Evolutionary conservation across 2,113 vertebrate genomes (phyloP).

Genomic region (Myiagra hebetior): DNA sequence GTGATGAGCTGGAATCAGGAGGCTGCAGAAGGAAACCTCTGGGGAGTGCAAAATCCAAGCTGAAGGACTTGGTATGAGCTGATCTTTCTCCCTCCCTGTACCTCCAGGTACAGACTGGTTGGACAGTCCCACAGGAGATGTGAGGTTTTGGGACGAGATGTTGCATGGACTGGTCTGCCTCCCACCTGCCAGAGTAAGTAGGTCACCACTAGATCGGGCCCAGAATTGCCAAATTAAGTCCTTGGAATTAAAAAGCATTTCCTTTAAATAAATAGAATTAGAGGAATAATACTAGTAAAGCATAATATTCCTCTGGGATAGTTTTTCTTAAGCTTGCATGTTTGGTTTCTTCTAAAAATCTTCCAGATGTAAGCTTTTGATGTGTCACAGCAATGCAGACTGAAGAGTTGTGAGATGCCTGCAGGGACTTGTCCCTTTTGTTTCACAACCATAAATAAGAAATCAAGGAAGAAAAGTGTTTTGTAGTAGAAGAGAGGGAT

Average conservation of each 20-base stretch:
- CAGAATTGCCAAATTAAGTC: neutral
- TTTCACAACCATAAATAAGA: neutral
- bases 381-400: neutral
- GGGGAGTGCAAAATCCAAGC: neutral
- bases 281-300: neutral
- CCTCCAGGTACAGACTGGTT: slow-evolving; percentile 19
- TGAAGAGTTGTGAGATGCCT: neutral
- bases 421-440: neutral
- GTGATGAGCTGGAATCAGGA: neutral
- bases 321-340: neutral
- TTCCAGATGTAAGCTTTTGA: neutral
- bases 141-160: neutral
- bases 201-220: neutral
- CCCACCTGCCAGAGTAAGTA: slow-evolving; percentile 50
- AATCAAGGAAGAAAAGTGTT: neutral
- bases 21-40: neutral
- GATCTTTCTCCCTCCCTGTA: neutral
- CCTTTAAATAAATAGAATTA: neutral
- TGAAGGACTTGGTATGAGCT: neutral
- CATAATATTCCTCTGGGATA: neutral
- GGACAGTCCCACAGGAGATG: slow-evolving; percentile 24
- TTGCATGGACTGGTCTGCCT: slow-evolving; percentile 11
- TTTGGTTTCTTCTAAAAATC: neutral
- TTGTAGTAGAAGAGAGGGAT: neutral
- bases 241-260: neutral